These are phyloP conservation scores for Enteromius treurensis DNA, from an alignment of 2,797 vertebrate genomes.

Conservation along the genomic window DNA sequence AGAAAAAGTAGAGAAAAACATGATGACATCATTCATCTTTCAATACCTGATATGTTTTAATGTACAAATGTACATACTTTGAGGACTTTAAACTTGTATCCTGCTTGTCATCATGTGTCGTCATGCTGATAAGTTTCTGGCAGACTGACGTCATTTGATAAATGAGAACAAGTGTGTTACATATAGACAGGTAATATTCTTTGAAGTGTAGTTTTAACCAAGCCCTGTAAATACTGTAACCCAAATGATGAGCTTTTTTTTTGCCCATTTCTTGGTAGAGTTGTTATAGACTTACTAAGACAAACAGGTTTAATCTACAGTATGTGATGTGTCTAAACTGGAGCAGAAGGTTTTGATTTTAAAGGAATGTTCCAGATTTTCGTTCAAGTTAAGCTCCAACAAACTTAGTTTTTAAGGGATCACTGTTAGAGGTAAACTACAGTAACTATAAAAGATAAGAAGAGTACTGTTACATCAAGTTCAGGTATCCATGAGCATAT, in stretches of 20 bases:
- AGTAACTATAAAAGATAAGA: not conserved
- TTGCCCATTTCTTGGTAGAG: not conserved
- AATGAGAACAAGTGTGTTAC: conserved; percentile 22
- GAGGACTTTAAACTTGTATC: not conserved
- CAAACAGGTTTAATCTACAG: not conserved
- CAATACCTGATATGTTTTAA: conserved; percentile 71
- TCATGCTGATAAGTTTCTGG: not conserved
- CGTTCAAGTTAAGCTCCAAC: not conserved
- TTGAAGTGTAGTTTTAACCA: not conserved
- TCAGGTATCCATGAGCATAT: not conserved
- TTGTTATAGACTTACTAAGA: not conserved
- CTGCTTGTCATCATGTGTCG: conserved; percentile 26
- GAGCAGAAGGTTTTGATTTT: not conserved
- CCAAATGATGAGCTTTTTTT: not conserved
- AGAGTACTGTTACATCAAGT: not conserved
- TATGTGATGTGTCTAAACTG: conserved; percentile 15
- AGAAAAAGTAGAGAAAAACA: conserved; percentile 56
- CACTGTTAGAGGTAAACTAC: not conserved
- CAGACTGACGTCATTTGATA: conserved; percentile 28
- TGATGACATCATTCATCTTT: conserved; percentile 69
- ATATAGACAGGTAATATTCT: conserved; percentile 29
- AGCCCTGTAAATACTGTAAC: not conserved
- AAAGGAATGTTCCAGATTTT: conserved; percentile 16
- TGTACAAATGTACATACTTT: conserved; percentile 26
- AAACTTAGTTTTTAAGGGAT: not conserved